Conservation (phyloP, 2,888 invertebrate species). For the Cylloceria caligata region DNA sequence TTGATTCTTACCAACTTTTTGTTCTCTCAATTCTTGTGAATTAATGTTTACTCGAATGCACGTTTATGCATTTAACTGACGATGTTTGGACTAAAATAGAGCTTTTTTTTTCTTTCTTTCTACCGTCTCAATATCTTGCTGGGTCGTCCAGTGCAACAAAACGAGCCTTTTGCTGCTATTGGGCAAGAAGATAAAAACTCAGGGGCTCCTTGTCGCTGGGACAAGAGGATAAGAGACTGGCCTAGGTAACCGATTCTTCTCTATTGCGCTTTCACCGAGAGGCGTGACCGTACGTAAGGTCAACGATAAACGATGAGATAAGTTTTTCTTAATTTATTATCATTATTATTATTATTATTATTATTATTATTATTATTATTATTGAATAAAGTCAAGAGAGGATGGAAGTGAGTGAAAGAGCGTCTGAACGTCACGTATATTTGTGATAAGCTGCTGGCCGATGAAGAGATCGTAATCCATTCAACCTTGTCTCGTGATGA, state of each 20-base stretch:
- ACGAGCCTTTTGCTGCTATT: background rate
- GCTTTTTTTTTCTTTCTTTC: slow-evolving; percentile 38
- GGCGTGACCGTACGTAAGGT: slow-evolving; percentile 74
- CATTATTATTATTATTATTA: no score
- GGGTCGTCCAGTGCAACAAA: slow-evolving; percentile 4
- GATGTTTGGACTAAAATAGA: slow-evolving; percentile 13
- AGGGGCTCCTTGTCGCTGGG: background rate
- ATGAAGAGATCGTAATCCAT: slow-evolving; percentile 22
- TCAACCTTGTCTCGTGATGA: background rate
- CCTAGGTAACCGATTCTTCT: slow-evolving; percentile 23
- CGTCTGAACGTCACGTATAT: background rate
- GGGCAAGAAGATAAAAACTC: slow-evolving; percentile 43
- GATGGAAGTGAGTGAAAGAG: background rate
- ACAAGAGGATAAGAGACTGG: slow-evolving; percentile 43
- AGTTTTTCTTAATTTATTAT: no score
- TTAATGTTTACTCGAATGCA: background rate
- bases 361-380: no score
- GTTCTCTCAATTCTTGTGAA: background rate
- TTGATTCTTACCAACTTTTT: no score
- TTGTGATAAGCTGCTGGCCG: slow-evolving; percentile 10
- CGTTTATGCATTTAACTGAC: background rate
- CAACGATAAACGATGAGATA: slow-evolving; percentile 73
- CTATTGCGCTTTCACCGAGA: slow-evolving; percentile 44
- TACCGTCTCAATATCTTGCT: no score
- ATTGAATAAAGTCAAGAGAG: slow-evolving; percentile 1